phyloP scores from a whole-genome alignment of 2,797 vertebrate genomes.

The Lagocephalus sceleratus region DNA sequence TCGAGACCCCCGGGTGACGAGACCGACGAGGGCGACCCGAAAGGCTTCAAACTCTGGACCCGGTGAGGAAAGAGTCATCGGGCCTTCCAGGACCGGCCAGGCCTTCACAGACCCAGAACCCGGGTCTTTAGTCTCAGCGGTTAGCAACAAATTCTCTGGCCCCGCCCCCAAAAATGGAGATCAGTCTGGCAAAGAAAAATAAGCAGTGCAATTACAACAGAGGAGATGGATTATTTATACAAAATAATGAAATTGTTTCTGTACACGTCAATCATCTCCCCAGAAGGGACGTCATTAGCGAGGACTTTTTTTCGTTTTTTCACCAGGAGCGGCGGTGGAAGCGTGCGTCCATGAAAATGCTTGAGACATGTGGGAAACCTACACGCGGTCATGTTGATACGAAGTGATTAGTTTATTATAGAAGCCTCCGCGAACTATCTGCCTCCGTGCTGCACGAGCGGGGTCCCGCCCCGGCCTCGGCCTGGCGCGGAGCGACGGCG shows the following conservation, averaged over 20 bases:
- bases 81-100: constrained; percentile 20
- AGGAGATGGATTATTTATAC: constrained; percentile 73
- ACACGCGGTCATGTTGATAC: constrained; percentile 74
- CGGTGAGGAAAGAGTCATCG: constrained; percentile 1
- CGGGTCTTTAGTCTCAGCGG: constrained; percentile 40
- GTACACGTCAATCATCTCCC: constrained; percentile 74
- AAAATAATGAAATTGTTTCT: constrained; percentile 77
- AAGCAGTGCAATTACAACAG: constrained; percentile 74
- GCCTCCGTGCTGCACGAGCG: constrained; percentile 56
- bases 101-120: constrained; percentile 45
- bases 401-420: constrained; percentile 81
- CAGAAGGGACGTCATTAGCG: constrained; percentile 55
- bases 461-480: constrained; percentile 27
- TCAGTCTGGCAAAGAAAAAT: constrained; percentile 70
- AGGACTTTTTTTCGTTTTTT: constrained; percentile 18
- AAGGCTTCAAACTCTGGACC: constrained; percentile 8
- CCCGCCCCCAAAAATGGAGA: constrained; percentile 53
- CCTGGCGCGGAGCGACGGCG: constrained; percentile 45
- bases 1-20: constrained; percentile 18
- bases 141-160: constrained; percentile 57
- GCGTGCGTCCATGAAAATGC: constrained; percentile 62
- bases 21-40: background rate
- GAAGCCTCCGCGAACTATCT: constrained; percentile 59
- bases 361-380: constrained; percentile 67
- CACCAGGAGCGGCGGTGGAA: constrained; percentile 25